Evolutionary conservation across 1,140 invertebrate genomes (phyloP).

Genomic region (Carcinoscorpius rotundicauda): DNA sequence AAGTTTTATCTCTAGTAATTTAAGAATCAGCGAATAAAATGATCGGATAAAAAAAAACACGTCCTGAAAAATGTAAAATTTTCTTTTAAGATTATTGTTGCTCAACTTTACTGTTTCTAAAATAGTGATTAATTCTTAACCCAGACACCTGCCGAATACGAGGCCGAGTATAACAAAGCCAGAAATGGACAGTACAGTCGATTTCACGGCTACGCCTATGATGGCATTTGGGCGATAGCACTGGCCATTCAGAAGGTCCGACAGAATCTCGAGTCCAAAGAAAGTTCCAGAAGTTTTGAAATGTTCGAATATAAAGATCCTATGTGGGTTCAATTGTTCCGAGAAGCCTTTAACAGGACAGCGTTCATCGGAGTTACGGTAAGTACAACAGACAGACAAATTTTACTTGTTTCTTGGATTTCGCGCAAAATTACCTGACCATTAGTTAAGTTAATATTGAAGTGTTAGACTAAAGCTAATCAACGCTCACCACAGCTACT

Average conservation of each 20-base stretch:
- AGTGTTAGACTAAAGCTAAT: too few species aligned
- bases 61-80: too few species aligned
- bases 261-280: conserved; percentile 39
- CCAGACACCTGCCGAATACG: conserved; percentile 39
- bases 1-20: too few species aligned
- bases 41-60: too few species aligned
- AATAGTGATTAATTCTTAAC: too few species aligned
- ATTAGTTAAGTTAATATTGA: not conserved
- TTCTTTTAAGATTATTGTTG: too few species aligned
- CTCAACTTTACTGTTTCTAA: too few species aligned
- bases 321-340: conserved; percentile 75
- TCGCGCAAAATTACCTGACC: not conserved
- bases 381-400: conserved; percentile 29
- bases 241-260: conserved; percentile 78
- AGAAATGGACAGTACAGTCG: conserved; percentile 72
- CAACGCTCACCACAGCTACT: too few species aligned
- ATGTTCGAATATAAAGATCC: conserved; percentile 72
- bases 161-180: conserved; percentile 62
- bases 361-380: conserved; percentile 90
- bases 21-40: too few species aligned
- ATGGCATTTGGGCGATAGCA: conserved; percentile 92
- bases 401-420: not conserved
- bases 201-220: conserved; percentile 95
- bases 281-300: conserved; percentile 32
- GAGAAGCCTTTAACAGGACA: conserved; percentile 75